Evolutionary conservation across 1,140 invertebrate genomes (phyloP).

Genomic region (Drosophila rufa): DNA sequence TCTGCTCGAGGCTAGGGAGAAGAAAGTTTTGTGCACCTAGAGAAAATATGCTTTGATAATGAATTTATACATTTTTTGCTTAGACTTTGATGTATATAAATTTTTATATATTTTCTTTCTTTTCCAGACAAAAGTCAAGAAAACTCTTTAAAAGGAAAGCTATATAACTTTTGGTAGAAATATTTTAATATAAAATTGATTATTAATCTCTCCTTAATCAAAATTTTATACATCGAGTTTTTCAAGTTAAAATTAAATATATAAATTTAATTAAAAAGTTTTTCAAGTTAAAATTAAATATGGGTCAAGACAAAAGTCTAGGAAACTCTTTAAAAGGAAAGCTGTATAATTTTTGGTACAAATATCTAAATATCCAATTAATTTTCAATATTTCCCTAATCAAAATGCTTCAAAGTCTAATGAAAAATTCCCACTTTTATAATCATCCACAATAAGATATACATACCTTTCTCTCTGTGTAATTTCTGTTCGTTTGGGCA

Average conservation of each 20-base stretch:
- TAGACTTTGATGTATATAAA: not conserved
- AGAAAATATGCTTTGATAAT: not conserved
- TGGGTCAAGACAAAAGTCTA: no score
- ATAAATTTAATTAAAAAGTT: no score
- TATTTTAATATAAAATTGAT: not conserved
- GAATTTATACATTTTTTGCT: no score
- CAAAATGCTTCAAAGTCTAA: not conserved
- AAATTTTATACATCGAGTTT: not conserved
- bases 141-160: no score
- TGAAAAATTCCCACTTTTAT: not conserved
- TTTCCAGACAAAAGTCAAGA: no score
- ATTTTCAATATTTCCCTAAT: not conserved
- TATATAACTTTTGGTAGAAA: no score
- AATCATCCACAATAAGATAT: not conserved
- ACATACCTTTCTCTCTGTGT: slow-evolving; percentile 1
- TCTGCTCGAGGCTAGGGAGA: slow-evolving; percentile 14
- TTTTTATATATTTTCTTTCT: not conserved
- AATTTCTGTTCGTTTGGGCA: not conserved
- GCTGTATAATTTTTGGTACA: no score
- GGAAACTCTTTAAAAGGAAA: no score
- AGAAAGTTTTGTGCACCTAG: slow-evolving; percentile 51
- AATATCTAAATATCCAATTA: not conserved
- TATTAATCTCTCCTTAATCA: not conserved
- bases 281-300: no score
- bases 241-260: no score